Conservation (phyloP, 2,113 vertebrate species). For the Myotis davidii region DNA sequence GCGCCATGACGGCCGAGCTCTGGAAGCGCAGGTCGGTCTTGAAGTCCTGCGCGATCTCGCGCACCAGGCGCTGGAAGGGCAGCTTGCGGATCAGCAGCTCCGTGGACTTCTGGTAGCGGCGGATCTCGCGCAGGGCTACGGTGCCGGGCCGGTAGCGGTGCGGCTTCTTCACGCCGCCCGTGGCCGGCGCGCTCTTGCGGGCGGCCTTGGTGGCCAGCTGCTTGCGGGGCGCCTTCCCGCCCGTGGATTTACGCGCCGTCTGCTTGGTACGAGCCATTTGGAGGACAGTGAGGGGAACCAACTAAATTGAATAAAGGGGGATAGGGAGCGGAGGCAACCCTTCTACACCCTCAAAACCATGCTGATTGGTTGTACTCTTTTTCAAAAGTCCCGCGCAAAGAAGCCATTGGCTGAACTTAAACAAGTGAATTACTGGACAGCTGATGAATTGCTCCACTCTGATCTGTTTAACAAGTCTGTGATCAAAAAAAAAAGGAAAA, state of each 20-base stretch:
- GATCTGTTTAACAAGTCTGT: not conserved
- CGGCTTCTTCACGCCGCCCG: no score
- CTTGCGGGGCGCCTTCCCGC: slow-evolving; percentile 69
- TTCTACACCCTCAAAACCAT: not conserved
- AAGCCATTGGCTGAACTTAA: slow-evolving; percentile 8
- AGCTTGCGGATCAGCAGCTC: no score
- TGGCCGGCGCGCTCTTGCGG: no score
- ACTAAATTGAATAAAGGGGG: accelerated
- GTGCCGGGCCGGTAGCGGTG: no score
- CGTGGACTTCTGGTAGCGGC: no score
- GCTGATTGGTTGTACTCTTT: slow-evolving; percentile 43
- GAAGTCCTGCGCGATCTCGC: no score
- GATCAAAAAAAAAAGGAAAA: no score
- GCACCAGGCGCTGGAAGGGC: no score
- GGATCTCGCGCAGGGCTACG: no score
- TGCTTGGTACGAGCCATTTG: slow-evolving; percentile 93
- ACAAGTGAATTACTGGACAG: accelerated
- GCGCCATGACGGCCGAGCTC: no score
- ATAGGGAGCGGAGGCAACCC: accelerated
- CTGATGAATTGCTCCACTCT: not conserved
- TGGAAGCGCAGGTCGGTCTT: no score
- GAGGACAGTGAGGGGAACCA: accelerated
- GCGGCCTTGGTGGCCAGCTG: no score
- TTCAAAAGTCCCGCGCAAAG: slow-evolving; percentile 56
- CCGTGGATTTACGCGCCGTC: slow-evolving; percentile 92